Evolutionary conservation across 2,797 vertebrate genomes (phyloP).

Genomic region (Hydrophis major): DNA sequence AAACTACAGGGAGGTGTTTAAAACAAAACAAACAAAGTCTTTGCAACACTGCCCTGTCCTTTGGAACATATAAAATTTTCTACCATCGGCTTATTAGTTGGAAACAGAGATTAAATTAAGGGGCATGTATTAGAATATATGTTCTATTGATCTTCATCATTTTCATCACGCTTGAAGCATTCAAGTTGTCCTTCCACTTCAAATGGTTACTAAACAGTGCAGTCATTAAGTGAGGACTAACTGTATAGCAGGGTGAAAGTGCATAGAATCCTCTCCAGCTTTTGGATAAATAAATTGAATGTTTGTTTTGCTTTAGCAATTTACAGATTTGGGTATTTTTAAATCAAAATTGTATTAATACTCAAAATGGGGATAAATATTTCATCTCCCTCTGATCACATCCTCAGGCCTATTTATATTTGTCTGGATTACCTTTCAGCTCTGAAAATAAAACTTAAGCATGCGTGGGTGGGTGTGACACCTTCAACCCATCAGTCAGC

Average conservation of each 20-base stretch:
- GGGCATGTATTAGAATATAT: conserved; percentile 29
- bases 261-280: not conserved
- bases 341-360: not conserved
- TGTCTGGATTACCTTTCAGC: not conserved
- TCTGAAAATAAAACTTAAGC: not conserved
- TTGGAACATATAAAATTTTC: not conserved
- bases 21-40: not conserved
- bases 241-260: not conserved
- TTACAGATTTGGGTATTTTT: not conserved
- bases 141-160: not conserved
- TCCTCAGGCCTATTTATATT: not conserved
- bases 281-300: not conserved
- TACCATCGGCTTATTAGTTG: conserved; percentile 28
- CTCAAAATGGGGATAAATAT: not conserved
- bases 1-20: conserved; percentile 1
- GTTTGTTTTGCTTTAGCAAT: not conserved
- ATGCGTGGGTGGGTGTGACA: not conserved
- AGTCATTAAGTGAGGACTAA: not conserved
- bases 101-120: conserved; percentile 43
- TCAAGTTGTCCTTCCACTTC: not conserved
- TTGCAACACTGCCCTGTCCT: conserved; percentile 12
- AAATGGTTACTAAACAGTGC: not conserved
- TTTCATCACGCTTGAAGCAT: not conserved
- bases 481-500: not conserved
- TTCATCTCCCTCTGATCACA: not conserved